phyloP scores from a whole-genome alignment of 2,797 vertebrate species.

The Epinephelus malabaricus region DNA sequence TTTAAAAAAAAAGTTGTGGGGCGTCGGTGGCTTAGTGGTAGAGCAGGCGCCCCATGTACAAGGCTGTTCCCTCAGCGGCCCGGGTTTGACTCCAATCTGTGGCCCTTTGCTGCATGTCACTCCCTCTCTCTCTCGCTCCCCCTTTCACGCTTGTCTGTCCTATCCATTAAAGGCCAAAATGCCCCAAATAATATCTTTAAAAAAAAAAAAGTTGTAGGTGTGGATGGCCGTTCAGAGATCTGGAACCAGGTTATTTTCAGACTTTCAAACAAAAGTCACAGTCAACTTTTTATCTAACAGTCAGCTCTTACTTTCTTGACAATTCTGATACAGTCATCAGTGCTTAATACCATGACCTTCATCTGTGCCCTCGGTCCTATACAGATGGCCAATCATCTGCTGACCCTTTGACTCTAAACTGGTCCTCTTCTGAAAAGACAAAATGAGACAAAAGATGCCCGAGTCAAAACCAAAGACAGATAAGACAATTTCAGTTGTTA shows the following conservation, averaged over 20 bases:
- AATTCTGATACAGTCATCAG: neutral
- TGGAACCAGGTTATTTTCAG: neutral
- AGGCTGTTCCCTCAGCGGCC: too few species aligned
- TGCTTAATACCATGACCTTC: neutral
- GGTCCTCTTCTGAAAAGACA: neutral
- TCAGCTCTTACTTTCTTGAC: neutral
- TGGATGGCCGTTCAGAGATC: neutral
- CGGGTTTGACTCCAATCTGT: too few species aligned
- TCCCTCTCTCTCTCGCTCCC: too few species aligned
- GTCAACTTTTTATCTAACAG: neutral
- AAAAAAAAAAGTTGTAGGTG: too few species aligned
- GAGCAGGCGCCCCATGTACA: too few species aligned
- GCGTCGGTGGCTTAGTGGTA: too few species aligned
- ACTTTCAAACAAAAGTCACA: neutral
- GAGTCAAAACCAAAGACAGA: neutral
- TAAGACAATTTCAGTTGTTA: constrained; percentile 1
- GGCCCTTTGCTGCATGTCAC: too few species aligned
- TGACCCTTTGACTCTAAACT: neutral
- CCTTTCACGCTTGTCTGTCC: too few species aligned
- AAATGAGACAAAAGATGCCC: constrained; percentile 1
- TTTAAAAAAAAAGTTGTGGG: too few species aligned
- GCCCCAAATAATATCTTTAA: too few species aligned
- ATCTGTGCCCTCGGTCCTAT: neutral
- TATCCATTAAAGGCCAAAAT: too few species aligned
- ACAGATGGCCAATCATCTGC: neutral